A percentile compares a stretch with the other conserved stretches of the same genome.
phyloP scores from a whole-genome alignment of 2,888 invertebrate species.

The Dynastes grantii region DNA sequence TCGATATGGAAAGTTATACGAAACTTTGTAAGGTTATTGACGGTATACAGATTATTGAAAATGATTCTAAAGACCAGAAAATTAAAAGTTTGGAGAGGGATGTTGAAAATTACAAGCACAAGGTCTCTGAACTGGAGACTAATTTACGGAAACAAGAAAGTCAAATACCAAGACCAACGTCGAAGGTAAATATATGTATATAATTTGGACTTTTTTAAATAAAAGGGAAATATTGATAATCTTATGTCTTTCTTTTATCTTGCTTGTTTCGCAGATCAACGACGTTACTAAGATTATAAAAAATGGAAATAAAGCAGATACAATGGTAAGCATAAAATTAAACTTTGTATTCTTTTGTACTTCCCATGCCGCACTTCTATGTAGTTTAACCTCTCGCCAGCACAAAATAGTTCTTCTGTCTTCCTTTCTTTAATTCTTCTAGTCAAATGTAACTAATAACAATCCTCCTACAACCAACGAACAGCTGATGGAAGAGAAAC shows the following conservation, averaged over 20 bases:
- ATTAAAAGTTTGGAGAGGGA: conserved; percentile 56
- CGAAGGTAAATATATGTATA: conserved; percentile 30
- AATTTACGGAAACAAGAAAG: conserved; percentile 55
- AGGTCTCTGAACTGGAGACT: conserved; percentile 54
- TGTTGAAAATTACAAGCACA: conserved; percentile 51
- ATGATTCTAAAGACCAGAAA: conserved; percentile 52
- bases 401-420: neutral
- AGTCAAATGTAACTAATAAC: conserved; percentile 50
- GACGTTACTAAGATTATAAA: conserved; percentile 22
- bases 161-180: conserved; percentile 51
- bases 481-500: conserved; percentile 76
- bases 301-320: conserved; percentile 32
- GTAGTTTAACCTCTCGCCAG: neutral
- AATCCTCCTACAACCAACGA: conserved; percentile 55
- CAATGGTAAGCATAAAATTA: conserved; percentile 5
- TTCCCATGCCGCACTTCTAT: neutral
- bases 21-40: conserved; percentile 56
- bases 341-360: neutral
- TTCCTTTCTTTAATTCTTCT: conserved; percentile 36
- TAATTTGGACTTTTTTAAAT: neutral
- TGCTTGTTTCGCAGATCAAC: conserved; percentile 28
- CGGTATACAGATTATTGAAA: conserved; percentile 50
- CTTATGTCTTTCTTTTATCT: neutral
- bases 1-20: conserved; percentile 54
- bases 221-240: conserved; percentile 35